Evolutionary conservation across 2,888 invertebrate genomes (phyloP).

Genomic region (Eupithecia centaureata): DNA sequence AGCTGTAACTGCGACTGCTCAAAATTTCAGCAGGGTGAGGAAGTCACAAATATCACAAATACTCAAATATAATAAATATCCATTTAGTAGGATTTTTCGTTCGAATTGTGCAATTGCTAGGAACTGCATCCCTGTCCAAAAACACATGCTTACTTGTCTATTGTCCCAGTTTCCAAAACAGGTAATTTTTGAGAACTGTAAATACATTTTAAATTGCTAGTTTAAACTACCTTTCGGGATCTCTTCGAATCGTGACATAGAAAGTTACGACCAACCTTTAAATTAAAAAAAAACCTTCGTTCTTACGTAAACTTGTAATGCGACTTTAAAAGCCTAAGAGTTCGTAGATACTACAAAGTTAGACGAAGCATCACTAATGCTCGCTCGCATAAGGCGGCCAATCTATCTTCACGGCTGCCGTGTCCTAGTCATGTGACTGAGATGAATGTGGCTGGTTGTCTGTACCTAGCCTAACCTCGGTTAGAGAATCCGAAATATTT

Average conservation of each 20-base stretch:
- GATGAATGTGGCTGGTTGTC: slow-evolving; percentile 54
- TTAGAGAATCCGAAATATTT: background rate
- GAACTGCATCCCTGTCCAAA: no score
- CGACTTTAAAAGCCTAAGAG: slow-evolving; percentile 28
- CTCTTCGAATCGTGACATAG: slow-evolving; percentile 9
- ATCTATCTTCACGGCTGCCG: slow-evolving; percentile 61
- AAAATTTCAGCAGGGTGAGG: no score
- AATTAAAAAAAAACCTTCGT: slow-evolving; percentile 19
- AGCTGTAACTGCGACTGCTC: no score
- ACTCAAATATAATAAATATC: no score
- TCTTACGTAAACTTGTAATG: slow-evolving; percentile 38
- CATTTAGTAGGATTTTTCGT: no score
- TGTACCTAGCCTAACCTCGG: slow-evolving; percentile 7
- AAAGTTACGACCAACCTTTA: slow-evolving; percentile 25
- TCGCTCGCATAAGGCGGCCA: slow-evolving; percentile 48
- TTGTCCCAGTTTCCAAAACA: no score
- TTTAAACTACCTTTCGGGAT: background rate
- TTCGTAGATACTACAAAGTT: slow-evolving; percentile 25
- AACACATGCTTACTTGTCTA: no score
- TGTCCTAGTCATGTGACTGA: slow-evolving; percentile 56
- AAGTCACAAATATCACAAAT: no score
- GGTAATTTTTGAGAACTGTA: background rate
- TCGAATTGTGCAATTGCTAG: no score
- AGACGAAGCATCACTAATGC: slow-evolving; percentile 52
- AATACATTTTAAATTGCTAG: background rate